Percentiles rank a stretch among this genome's conserved stretches.
phyloP scores from a whole-genome alignment of 2,113 vertebrate genomes.

The Tachycineta bicolor region DNA sequence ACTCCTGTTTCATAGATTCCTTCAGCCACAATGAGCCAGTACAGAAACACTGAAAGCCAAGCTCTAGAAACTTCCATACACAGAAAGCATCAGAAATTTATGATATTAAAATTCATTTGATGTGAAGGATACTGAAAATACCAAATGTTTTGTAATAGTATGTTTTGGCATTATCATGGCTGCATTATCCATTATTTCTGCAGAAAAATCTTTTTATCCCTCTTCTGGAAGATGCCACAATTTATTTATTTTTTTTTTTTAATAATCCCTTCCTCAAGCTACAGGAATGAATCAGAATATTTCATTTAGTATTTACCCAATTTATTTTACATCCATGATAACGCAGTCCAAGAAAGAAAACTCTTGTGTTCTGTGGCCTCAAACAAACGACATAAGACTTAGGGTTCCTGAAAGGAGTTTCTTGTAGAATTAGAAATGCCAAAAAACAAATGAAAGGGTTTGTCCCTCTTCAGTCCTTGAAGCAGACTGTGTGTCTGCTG shows the following conservation, averaged over 20 bases:
- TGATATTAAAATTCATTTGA: background rate
- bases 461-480: background rate
- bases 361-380: background rate
- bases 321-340: background rate
- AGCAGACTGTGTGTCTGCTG: background rate
- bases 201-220: background rate
- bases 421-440: background rate
- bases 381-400: background rate
- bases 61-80: background rate
- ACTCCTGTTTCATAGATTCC: background rate
- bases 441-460: background rate
- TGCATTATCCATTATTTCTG: background rate
- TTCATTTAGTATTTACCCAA: background rate
- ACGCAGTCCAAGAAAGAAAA: background rate
- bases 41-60: background rate
- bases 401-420: background rate
- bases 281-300: background rate
- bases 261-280: background rate
- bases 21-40: background rate
- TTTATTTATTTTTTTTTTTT: background rate
- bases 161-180: background rate
- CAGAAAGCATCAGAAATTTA: background rate
- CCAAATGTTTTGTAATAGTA: background rate
- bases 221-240: background rate
- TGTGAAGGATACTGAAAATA: background rate